Percentiles rank a stretch among this genome's conserved stretches.
Conservation (phyloP, 2,888 invertebrate genomes). For the Andrena fulva region DNA sequence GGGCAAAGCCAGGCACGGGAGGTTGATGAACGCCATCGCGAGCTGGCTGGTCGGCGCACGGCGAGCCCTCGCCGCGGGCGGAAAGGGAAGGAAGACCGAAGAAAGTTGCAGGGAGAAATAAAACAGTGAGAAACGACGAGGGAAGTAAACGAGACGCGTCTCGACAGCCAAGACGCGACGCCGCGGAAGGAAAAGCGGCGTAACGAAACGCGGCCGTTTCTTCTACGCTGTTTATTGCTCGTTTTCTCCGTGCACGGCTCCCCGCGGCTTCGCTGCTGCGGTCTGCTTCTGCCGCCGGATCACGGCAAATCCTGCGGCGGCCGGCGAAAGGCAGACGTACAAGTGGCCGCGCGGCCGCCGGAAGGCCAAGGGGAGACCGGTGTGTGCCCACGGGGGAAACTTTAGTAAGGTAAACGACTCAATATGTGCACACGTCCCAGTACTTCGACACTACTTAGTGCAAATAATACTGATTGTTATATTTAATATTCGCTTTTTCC, state of each 20-base stretch:
- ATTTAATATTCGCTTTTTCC: too few species aligned
- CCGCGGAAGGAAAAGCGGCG: slow-evolving; percentile 60
- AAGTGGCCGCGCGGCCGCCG: slow-evolving; percentile 43
- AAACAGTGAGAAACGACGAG: background rate
- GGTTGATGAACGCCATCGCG: slow-evolving; percentile 65
- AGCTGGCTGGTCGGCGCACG: slow-evolving; percentile 23
- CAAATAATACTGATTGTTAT: too few species aligned
- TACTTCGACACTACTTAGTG: too few species aligned
- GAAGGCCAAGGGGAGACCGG: slow-evolving; percentile 61
- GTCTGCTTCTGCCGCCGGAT: slow-evolving; percentile 7
- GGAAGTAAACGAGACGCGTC: background rate
- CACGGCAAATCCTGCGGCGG: slow-evolving; percentile 26
- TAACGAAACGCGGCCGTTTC: slow-evolving; percentile 40
- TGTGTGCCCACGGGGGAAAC: slow-evolving; percentile 25
- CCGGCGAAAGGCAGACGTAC: slow-evolving; percentile 49
- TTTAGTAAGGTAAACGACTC: too few species aligned
- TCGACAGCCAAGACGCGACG: slow-evolving; percentile 44
- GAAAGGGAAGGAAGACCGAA: slow-evolving; percentile 26
- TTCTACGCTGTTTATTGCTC: background rate
- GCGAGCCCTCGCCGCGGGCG: slow-evolving; percentile 7
- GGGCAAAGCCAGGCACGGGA: slow-evolving; percentile 41
- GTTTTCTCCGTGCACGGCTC: background rate
- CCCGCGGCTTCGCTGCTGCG: slow-evolving; percentile 25
- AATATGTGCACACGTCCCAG: too few species aligned
- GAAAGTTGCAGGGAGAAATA: slow-evolving; percentile 21